phyloP scores from a whole-genome alignment of 2,113 vertebrate species.

The Stigmatopora nigra region DNA sequence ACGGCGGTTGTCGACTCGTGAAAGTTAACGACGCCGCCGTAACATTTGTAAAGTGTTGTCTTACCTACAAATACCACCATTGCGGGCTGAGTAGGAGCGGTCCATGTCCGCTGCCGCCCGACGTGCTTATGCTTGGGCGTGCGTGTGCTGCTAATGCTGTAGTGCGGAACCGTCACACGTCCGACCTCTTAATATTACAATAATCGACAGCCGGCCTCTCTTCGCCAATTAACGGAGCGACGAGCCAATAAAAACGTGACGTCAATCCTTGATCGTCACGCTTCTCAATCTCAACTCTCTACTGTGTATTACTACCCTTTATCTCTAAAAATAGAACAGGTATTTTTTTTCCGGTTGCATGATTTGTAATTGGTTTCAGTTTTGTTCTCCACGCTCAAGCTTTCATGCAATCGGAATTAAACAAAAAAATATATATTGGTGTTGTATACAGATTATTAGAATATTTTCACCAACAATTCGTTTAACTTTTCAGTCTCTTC shows the following conservation, averaged over 20 bases:
- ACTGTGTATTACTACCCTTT: not conserved
- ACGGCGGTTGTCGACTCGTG: not conserved
- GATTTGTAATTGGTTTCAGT: too few species aligned
- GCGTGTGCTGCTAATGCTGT: not conserved
- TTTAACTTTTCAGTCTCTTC: too few species aligned
- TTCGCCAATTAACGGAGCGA: constrained; percentile 33
- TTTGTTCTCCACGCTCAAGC: too few species aligned
- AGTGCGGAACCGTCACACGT: not conserved
- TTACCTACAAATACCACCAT: constrained; percentile 59
- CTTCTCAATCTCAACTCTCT: not conserved
- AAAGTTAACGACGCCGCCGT: too few species aligned
- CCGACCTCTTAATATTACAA: constrained; percentile 29
- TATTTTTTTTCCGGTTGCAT: too few species aligned
- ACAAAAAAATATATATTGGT: too few species aligned
- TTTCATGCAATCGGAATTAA: too few species aligned
- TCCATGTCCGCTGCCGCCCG: constrained; percentile 37
- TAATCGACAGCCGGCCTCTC: constrained; percentile 39
- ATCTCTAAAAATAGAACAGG: not conserved
- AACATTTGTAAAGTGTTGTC: not conserved
- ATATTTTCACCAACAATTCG: too few species aligned
- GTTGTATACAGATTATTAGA: too few species aligned
- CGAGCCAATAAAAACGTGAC: constrained; percentile 35
- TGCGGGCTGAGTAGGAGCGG: not conserved
- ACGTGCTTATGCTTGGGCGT: not conserved
- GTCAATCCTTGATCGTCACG: constrained; percentile 13